Evolutionary conservation across 2,888 invertebrate genomes (phyloP).

Genomic region (Pterostichus niger): DNA sequence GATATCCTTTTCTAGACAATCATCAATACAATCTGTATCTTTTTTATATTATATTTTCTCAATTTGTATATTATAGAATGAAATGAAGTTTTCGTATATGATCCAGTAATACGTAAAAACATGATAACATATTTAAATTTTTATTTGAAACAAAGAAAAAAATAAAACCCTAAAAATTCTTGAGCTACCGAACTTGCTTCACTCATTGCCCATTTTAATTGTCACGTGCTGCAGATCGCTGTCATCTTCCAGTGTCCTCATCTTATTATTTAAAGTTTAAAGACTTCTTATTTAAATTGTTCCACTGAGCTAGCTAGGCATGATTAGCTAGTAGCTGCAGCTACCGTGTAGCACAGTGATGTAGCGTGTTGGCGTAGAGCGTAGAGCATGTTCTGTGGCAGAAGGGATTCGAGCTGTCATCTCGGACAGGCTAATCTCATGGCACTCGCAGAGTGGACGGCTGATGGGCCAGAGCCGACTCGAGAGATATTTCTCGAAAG

Average conservation of each 20-base stretch:
- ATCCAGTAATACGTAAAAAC: no score
- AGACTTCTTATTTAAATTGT: constrained; percentile 23
- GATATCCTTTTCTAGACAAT: no score
- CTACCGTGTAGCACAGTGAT: neutral
- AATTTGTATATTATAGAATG: no score
- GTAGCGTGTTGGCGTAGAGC: constrained; percentile 7
- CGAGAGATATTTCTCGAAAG: neutral
- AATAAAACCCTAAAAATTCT: neutral
- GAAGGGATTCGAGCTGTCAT: constrained; percentile 62
- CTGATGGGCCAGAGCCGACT: neutral
- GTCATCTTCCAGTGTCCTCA: no score
- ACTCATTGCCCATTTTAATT: no score
- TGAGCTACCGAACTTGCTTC: neutral
- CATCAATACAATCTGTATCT: no score
- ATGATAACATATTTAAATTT: no score
- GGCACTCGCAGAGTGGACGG: neutral
- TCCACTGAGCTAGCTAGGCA: neutral
- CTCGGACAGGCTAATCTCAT: constrained; percentile 73
- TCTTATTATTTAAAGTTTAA: neutral
- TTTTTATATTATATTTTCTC: no score
- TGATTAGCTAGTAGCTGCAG: neutral
- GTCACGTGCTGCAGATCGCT: no score
- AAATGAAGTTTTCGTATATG: no score
- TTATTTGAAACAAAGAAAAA: neutral
- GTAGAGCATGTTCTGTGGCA: neutral